Percentiles rank a stretch among this genome's conserved stretches.
Evolutionary conservation across 2,797 vertebrate genomes (phyloP).

Genomic region (Neosalanx taihuensis): DNA sequence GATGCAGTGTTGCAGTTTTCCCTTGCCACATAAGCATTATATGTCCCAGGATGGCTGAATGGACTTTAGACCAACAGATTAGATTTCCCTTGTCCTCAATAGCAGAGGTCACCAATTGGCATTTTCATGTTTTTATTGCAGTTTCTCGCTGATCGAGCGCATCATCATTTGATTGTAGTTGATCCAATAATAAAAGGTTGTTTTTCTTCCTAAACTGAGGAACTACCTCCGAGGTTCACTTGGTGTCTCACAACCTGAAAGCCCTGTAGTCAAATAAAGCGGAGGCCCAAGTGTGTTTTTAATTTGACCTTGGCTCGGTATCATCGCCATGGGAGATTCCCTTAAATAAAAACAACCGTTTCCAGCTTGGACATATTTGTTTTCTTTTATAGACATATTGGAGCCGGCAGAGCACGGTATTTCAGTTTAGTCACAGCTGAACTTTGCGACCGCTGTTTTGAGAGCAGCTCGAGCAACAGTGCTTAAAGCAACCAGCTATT

Average conservation of each 20-base stretch:
- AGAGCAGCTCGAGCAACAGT: slow-evolving; percentile 32
- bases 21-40: no score
- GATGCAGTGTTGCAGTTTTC: not conserved
- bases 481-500: slow-evolving; percentile 39
- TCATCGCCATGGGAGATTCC: slow-evolving; percentile 30
- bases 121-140: not conserved
- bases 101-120: not conserved
- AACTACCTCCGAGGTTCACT: slow-evolving; percentile 7
- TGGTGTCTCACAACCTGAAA: slow-evolving; percentile 10
- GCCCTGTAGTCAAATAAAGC: not conserved
- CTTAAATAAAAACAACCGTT: slow-evolving; percentile 34
- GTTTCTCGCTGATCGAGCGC: not conserved
- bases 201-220: slow-evolving; percentile 4
- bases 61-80: no score
- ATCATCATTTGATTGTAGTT: not conserved
- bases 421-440: slow-evolving; percentile 41
- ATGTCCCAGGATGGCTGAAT: no score
- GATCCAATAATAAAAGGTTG: not conserved
- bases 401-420: slow-evolving; percentile 47
- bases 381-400: slow-evolving; percentile 45
- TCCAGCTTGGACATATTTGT: slow-evolving; percentile 31
- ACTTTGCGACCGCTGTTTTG: slow-evolving; percentile 35
- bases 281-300: slow-evolving; percentile 18
- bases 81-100: not conserved
- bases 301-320: slow-evolving; percentile 36